phyloP scores from a whole-genome alignment of 2,113 vertebrate genomes.

The Lepisosteus oculatus region DNA sequence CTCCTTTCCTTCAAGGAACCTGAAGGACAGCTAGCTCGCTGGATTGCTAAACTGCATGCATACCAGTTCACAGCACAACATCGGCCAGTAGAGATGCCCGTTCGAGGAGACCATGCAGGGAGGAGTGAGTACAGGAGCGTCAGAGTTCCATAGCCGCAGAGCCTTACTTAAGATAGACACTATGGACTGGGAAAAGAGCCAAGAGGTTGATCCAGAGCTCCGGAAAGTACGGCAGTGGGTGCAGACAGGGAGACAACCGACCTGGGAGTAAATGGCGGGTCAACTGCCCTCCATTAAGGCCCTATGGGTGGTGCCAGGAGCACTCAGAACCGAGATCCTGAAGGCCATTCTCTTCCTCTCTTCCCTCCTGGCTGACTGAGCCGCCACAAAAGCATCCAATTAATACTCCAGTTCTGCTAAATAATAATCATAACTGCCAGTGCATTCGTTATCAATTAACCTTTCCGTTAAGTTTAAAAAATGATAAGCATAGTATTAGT shows the following conservation, averaged over 20 bases:
- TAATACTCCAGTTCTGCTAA: too few species aligned
- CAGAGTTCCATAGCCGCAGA: not conserved
- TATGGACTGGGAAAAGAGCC: not conserved
- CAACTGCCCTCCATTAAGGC: too few species aligned
- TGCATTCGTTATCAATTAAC: too few species aligned
- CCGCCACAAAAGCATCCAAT: too few species aligned
- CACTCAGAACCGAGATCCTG: too few species aligned
- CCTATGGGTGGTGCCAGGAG: too few species aligned
- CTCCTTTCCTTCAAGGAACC: not conserved
- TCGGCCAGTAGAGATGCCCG: not conserved
- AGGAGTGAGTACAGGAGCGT: not conserved
- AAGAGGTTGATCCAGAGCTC: not conserved
- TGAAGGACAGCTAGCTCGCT: not conserved
- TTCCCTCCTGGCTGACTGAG: too few species aligned
- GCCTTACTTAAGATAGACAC: not conserved
- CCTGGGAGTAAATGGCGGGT: not conserved
- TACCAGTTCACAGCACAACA: not conserved
- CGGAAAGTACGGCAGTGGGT: not conserved
- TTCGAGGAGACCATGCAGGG: not conserved
- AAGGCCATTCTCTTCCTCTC: too few species aligned
- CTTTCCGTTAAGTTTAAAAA: too few species aligned
- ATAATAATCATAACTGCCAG: too few species aligned
- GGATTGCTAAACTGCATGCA: not conserved
- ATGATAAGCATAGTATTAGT: too few species aligned
- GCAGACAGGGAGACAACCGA: not conserved